Percentiles rank a stretch among this genome's conserved stretches.
phyloP scores from a whole-genome alignment of 2,113 vertebrate genomes.

The Pelvicachromis taeniatus region DNA sequence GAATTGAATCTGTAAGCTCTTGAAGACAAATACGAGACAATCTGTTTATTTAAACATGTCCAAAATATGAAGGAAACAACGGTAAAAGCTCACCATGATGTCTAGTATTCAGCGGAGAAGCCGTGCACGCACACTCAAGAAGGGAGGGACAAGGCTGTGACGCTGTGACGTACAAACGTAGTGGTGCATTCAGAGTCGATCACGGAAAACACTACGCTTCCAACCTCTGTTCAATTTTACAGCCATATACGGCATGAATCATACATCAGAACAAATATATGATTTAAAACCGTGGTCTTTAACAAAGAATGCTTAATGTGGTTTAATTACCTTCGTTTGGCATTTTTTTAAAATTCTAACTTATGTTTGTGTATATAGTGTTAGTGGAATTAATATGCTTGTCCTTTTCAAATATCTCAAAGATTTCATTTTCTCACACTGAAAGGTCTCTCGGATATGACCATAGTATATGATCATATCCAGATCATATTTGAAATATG shows the following conservation, averaged over 20 bases:
- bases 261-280: not conserved
- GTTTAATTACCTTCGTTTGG: not conserved
- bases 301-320: not conserved
- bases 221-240: not conserved
- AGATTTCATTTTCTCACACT: not conserved
- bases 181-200: not conserved
- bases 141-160: conserved; percentile 8
- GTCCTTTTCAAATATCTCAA: not conserved
- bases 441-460: not conserved
- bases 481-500: not conserved
- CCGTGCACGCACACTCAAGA: conserved; percentile 24
- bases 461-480: not conserved
- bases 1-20: rapidly evolving
- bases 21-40: rapidly evolving
- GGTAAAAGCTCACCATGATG: conserved; percentile 68
- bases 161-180: not conserved
- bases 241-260: not conserved
- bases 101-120: conserved; percentile 1
- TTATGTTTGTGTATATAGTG: not conserved
- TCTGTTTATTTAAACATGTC: rapidly evolving
- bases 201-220: not conserved
- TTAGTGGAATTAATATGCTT: not conserved
- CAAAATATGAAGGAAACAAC: not conserved
- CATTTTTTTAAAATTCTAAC: not conserved
- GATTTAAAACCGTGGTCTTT: not conserved